Percentiles rank a stretch among this genome's conserved stretches.
phyloP scores from a whole-genome alignment of 2,797 vertebrate species.

The Bryconaethiops microstoma region DNA sequence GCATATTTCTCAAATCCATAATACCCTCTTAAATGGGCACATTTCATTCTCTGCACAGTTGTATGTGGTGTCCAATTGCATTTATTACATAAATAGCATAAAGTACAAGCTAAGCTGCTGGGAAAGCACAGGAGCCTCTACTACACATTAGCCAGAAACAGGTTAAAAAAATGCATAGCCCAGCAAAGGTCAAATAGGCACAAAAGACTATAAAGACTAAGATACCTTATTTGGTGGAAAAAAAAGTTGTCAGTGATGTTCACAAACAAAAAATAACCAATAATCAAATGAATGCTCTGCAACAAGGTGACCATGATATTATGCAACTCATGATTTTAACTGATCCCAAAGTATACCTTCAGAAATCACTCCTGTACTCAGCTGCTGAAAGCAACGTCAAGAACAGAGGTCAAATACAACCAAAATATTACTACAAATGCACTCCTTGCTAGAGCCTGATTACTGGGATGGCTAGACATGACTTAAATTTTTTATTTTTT shows the following conservation, averaged over 20 bases:
- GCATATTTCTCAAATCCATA: conserved; percentile 9
- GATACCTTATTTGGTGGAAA: no score
- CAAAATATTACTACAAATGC: neutral
- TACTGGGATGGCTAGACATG: neutral
- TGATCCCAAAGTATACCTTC: neutral
- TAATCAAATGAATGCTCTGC: neutral
- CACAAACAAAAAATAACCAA: neutral
- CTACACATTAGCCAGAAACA: conserved; percentile 22
- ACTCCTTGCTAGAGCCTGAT: neutral
- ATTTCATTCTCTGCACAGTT: conserved; percentile 11
- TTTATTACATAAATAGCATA: conserved; percentile 44
- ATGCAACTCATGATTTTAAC: neutral
- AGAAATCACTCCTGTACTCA: neutral
- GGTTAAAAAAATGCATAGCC: conserved; percentile 3
- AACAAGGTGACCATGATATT: neutral
- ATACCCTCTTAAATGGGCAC: neutral
- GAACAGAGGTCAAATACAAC: neutral
- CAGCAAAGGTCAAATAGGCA: neutral
- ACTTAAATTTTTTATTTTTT: no score
- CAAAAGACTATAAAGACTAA: neutral
- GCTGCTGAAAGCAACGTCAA: neutral
- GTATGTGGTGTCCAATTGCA: neutral
- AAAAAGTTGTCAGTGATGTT: neutral
- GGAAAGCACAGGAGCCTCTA: conserved; percentile 12
- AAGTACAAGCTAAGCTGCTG: conserved; percentile 44